Conservation (phyloP, 2,888 invertebrate species). For the Temnothorax unifasciatus region DNA sequence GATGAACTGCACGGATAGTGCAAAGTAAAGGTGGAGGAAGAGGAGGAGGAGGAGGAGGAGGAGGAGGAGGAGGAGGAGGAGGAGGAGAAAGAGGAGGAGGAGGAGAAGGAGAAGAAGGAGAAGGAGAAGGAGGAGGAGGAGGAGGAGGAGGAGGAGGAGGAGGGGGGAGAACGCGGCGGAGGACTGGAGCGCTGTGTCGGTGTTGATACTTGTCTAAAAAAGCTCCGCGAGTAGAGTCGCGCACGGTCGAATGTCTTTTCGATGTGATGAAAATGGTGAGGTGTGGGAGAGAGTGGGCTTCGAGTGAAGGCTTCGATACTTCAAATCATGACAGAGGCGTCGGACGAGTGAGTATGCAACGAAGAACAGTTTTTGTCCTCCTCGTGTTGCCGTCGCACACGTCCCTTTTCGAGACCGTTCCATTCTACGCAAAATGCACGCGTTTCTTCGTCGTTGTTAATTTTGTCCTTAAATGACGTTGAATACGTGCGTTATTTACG, state of each 20-base stretch:
- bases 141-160: background rate
- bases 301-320: conserved; percentile 94
- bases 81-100: background rate
- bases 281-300: conserved; percentile 93
- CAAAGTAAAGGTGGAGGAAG: conserved; percentile 24
- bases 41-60: background rate
- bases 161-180: conserved; percentile 58
- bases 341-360: conserved; percentile 93
- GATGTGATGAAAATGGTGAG: conserved; percentile 94
- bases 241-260: conserved; percentile 83
- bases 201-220: conserved; percentile 80
- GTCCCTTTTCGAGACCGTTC: conserved; percentile 8
- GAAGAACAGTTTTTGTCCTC: conserved; percentile 1
- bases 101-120: background rate
- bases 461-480: background rate
- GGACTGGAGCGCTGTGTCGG: conserved; percentile 80
- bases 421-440: background rate
- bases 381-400: background rate
- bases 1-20: conserved; percentile 76
- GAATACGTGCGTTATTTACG: background rate
- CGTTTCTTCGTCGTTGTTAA: background rate
- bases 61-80: background rate
- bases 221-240: conserved; percentile 74
- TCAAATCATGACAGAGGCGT: conserved; percentile 96
- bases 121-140: conserved; percentile 26